Evolutionary conservation across 2,888 invertebrate genomes (phyloP), one percentile per base, ranked within the genome.

Genomic region (Euzophera pinguis): DNA sequence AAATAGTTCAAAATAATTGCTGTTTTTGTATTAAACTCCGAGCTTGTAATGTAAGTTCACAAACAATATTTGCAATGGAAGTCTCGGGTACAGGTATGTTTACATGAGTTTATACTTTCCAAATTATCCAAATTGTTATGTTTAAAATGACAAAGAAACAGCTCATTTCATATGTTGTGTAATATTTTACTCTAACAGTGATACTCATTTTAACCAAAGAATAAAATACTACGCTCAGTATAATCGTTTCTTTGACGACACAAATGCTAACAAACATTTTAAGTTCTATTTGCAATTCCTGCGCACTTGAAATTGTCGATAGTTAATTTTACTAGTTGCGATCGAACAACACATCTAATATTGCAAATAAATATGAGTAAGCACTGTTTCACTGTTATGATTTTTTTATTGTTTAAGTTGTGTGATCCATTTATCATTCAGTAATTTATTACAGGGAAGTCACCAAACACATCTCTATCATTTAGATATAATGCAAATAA

Each of bases 401-500:
- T 56, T 3, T 7, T 12, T 12, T 22, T 12, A 35, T 48, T 54
- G 29, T 48, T 39, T 32, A 10, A 2, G 3, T 54, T 56, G 51
- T 52, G 14, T 16, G 1, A 1, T 16, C 16, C 14, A 14, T 14
- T 43, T 4, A 43, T 47, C 16, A 39, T 52, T 50, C 7, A 27
- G 50, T 53, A 49, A 38, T 51, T 60, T 52, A 48, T 78, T 84
- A 58, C 67, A 90, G 88, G 85, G 51, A 90, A 90, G 73, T 75
- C 89, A 50, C 84, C 87, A 53, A 87, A 79, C 58, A 75, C 92
- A 42, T 84, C 91, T 29, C 78, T 93, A 53, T 91, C 93, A 6
- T 93, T 95, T 65, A 93, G 94, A 68, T 95, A 95, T 68, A 94
- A 94, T 84, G 94, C 94, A n/a, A 94, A 93, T 64, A 94, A 94